Base-by-base conservation (phyloP, 1,140 invertebrate species). In the Ooceraea biroi region DNA sequence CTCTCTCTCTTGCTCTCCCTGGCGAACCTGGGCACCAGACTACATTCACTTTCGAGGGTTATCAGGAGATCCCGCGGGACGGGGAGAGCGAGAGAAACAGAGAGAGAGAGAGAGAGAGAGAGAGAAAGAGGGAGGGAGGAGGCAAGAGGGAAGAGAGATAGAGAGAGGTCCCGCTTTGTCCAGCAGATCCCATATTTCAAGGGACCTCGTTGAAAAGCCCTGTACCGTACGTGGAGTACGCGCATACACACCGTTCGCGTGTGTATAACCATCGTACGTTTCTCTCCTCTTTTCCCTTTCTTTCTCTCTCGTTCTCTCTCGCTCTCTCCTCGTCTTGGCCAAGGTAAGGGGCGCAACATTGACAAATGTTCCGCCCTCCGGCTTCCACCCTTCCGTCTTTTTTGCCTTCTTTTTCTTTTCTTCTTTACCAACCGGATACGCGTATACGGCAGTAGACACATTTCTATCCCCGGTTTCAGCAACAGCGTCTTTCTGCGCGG, bases 141-240 rank as follows among this genome's bases (percentile, higher is more conserved):
- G 14, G 17, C 14, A 52, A 14, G n/a, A n/a, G n/a, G n/a, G n/a
- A n/a, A 52, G 60, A 36, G 57, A 14, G 22, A 55, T 41, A 41
- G 76, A 22, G 25, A 68, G 46, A 57, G 58, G 63, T 66, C 73
- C 57, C 83, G 83, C 83, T 82, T 85, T 85, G 83, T 85, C 83
- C 83, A 71, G 68, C 83, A 52, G 83, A 82, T 83, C 84, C 84
- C 84, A 85, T 85, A 85, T 83, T 85, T 85, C 80, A 82, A 85
- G 63, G 68, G 78, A 82, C 68, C 68, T 74, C 84, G 78, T 85
- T 85, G 84, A 85, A 85, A 85, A 85, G 84, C 84, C 48, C 84
- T 74, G 84, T 85, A 84, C 57, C 52, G 76, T 82, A 82, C 61
- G 77, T 82, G 52, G 50, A 82, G 76, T 65, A 50, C 41, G 71